A percentile compares a stretch with the other conserved stretches of the same genome.
Evolutionary conservation across 2,113 vertebrate genomes (phyloP).

Genomic region (Lates calcarifer): DNA sequence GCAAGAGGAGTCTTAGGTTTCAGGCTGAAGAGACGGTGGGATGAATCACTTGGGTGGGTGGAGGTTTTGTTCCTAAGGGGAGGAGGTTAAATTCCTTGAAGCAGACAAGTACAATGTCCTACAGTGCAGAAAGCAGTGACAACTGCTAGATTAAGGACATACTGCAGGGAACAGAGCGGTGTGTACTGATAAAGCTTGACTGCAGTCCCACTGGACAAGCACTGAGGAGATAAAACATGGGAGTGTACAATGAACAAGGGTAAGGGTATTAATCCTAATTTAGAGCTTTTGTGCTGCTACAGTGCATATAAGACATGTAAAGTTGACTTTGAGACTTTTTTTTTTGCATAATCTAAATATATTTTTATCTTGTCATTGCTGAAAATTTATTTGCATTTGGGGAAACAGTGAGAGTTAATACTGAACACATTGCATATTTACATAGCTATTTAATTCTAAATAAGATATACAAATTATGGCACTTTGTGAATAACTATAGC

Average conservation of each 20-base stretch:
- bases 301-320: neutral
- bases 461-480: neutral
- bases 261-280: slow-evolving; percentile 34
- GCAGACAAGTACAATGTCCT: slow-evolving; percentile 4
- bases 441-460: neutral
- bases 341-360: neutral
- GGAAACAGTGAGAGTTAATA: neutral
- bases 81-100: slow-evolving; percentile 11
- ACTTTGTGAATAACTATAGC: neutral
- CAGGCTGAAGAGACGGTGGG: slow-evolving; percentile 39
- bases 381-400: neutral
- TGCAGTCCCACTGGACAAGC: slow-evolving; percentile 22
- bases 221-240: slow-evolving; percentile 60
- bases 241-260: slow-evolving; percentile 71
- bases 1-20: slow-evolving; percentile 57
- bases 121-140: slow-evolving; percentile 16
- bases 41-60: slow-evolving; percentile 39
- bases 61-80: slow-evolving; percentile 20
- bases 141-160: slow-evolving; percentile 17
- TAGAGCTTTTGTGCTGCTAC: neutral
- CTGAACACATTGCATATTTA: neutral
- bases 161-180: neutral
- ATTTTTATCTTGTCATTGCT: neutral
- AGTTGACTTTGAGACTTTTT: neutral
- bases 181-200: slow-evolving; percentile 15